Percentiles rank a stretch among this genome's conserved stretches.
phyloP scores from a whole-genome alignment of 2,888 invertebrate genomes.

The Tryphoninae sp. region DNA sequence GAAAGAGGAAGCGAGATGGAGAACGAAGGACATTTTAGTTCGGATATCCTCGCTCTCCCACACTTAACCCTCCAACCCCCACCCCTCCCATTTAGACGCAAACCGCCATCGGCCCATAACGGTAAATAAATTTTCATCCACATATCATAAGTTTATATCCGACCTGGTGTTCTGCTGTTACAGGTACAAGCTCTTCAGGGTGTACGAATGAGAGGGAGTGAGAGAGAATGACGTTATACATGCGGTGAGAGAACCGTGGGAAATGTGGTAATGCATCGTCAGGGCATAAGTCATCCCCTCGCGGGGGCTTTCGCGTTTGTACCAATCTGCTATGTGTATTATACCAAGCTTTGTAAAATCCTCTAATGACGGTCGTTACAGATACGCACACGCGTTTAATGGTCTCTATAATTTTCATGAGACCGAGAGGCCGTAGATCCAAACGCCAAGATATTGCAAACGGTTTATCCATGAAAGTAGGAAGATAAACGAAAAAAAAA shows the following conservation, averaged over 20 bases:
- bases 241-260: conserved; percentile 65
- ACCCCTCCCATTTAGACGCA: conserved; percentile 8
- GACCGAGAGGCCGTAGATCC: not conserved
- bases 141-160: conserved; percentile 60
- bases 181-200: conserved; percentile 51
- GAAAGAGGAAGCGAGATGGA: conserved; percentile 21
- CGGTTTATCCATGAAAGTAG: too few species aligned
- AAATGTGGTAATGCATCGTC: conserved; percentile 69
- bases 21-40: conserved; percentile 63
- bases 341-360: conserved; percentile 37
- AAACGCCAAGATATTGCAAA: not conserved
- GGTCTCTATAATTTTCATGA: not conserved
- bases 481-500: too few species aligned
- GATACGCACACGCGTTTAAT: conserved; percentile 25
- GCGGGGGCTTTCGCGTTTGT: conserved; percentile 47
- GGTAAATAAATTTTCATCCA: conserved; percentile 69
- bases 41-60: conserved; percentile 47
- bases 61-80: conserved; percentile 24
- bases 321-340: conserved; percentile 53
- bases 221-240: conserved; percentile 52
- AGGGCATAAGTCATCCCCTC: conserved; percentile 68
- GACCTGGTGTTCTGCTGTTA: conserved; percentile 35
- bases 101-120: conserved; percentile 58
- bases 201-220: conserved; percentile 14
- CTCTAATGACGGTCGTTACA: conserved; percentile 42